Conservation (phyloP, 2,797 vertebrate genomes). For the Carapus acus region DNA sequence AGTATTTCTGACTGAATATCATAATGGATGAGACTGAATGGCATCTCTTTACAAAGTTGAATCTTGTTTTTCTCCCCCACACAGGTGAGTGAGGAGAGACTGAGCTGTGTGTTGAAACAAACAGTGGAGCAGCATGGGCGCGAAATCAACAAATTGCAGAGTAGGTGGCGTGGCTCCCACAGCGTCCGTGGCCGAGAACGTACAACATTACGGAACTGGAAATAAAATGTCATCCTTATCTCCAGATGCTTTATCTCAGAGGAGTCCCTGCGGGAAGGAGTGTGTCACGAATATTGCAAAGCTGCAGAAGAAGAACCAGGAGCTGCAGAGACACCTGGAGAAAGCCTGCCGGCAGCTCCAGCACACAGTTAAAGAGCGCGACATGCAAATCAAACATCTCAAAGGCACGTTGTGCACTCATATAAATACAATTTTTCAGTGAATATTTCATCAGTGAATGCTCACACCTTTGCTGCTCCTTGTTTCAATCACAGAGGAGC, state of each 20-base stretch:
- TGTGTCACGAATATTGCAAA: constrained; percentile 68
- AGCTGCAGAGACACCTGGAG: constrained; percentile 79
- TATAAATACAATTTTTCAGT: too few relatives aligned
- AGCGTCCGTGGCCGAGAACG: background rate
- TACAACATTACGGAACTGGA: background rate
- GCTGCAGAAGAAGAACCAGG: constrained; percentile 78
- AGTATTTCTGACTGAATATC: too few relatives aligned
- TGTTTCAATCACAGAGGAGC: constrained; percentile 66
- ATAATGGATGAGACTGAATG: too few relatives aligned
- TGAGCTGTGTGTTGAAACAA: constrained; percentile 62
- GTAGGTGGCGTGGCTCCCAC: constrained; percentile 37
- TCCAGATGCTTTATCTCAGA: constrained; percentile 50
- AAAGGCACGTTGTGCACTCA: constrained; percentile 66
- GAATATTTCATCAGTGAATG: too few relatives aligned
- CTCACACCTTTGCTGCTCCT: background rate
- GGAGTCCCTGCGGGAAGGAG: constrained; percentile 57
- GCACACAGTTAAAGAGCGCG: constrained; percentile 74
- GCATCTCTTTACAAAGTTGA: background rate
- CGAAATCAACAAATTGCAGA: constrained; percentile 60
- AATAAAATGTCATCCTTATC: background rate
- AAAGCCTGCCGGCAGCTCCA: constrained; percentile 79
- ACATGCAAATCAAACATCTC: constrained; percentile 65
- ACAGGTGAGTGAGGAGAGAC: constrained; percentile 66
- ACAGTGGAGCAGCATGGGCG: constrained; percentile 60
- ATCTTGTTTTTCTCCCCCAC: constrained; percentile 1